phyloP scores from a whole-genome alignment of 1,140 invertebrate genomes.

The Phthorimaea operculella region DNA sequence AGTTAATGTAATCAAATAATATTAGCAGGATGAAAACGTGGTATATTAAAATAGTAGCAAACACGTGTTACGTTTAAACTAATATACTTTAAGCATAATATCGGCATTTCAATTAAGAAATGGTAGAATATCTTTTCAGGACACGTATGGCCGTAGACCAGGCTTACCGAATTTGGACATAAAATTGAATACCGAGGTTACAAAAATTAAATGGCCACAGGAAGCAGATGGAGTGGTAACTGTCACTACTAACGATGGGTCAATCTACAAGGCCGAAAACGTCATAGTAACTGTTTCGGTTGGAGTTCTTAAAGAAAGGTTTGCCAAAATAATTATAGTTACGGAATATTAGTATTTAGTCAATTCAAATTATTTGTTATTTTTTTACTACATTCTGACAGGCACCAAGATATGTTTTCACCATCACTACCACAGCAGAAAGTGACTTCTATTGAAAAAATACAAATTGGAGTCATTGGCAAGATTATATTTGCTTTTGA shows the following conservation, averaged over 20 bases:
- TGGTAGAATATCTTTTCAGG: neutral
- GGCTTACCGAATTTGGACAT: neutral
- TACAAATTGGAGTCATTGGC: constrained; percentile 37
- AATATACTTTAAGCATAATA: no score
- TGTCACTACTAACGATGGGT: neutral
- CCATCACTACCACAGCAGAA: constrained; percentile 33
- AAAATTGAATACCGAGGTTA: neutral
- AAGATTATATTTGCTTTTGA: constrained; percentile 38
- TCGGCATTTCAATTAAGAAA: no score
- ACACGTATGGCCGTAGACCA: neutral
- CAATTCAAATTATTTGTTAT: no score
- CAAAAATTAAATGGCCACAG: neutral
- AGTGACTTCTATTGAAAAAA: constrained; percentile 28
- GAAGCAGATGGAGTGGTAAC: neutral
- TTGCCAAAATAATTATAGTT: neutral
- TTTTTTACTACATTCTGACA: constrained; percentile 22
- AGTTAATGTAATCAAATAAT: no score
- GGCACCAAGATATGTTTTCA: constrained; percentile 22
- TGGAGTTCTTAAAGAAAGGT: constrained; percentile 75
- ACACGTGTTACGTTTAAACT: no score
- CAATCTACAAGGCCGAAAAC: neutral
- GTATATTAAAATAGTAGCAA: no score
- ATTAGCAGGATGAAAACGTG: no score
- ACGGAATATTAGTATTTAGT: no score
- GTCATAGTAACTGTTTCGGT: constrained; percentile 76